Conservation (phyloP, 2,888 invertebrate species). For the Volucella inflata region DNA sequence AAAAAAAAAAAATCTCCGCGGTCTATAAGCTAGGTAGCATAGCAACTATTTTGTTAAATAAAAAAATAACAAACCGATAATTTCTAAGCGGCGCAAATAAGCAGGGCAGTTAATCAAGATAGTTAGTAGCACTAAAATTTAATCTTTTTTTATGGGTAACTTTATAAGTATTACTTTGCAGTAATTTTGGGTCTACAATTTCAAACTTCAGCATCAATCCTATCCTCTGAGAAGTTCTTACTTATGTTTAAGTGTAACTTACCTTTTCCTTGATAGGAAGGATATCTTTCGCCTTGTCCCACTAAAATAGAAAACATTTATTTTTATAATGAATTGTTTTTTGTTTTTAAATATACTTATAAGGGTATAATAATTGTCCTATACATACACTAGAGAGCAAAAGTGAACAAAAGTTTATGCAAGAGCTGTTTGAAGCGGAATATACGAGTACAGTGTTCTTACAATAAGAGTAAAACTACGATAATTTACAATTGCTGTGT, state of each 20-base stretch:
- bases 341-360: too few species aligned
- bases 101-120: constrained; percentile 1
- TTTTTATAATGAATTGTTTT: too few species aligned
- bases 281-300: constrained; percentile 76
- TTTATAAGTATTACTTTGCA: background rate
- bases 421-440: too few species aligned
- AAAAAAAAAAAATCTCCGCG: background rate
- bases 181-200: too few species aligned
- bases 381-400: too few species aligned
- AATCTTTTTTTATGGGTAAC: background rate
- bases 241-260: background rate
- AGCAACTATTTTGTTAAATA: background rate
- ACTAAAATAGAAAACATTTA: constrained; percentile 39
- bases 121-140: background rate
- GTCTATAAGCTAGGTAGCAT: background rate
- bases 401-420: too few species aligned
- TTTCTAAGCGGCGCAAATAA: background rate
- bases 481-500: too few species aligned
- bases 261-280: constrained; percentile 47
- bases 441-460: too few species aligned
- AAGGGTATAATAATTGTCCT: too few species aligned
- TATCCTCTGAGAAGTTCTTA: background rate
- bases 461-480: too few species aligned
- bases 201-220: constrained; percentile 45
- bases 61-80: background rate